These are phyloP conservation scores for Ctenochaetus hawaiiensis DNA, from an alignment of 2,797 vertebrate genomes.

Conservation along the genomic window DNA sequence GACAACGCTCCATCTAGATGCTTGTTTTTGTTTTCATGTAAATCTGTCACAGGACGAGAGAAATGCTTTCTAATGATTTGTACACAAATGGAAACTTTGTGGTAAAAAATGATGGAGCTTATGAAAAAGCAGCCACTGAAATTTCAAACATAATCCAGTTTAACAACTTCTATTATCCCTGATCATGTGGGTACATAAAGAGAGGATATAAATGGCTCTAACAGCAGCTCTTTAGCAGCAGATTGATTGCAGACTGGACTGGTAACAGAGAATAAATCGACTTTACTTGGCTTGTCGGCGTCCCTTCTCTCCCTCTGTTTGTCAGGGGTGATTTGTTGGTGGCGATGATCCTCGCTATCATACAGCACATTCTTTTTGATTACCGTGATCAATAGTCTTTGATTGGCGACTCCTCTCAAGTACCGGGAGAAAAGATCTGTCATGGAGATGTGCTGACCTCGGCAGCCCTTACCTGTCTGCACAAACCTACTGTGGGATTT, in stretches of 20 bases:
- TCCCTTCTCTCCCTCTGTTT: slow-evolving; percentile 53
- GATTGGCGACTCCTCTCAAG: slow-evolving; percentile 57
- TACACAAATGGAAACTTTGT: slow-evolving; percentile 6
- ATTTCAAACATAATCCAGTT: slow-evolving; percentile 27
- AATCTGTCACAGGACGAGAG: not conserved
- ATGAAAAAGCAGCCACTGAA: slow-evolving; percentile 16
- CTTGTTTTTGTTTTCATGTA: slow-evolving; percentile 28
- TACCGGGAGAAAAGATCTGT: slow-evolving; percentile 61
- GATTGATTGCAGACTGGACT: slow-evolving; percentile 58
- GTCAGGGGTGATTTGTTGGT: slow-evolving; percentile 71
- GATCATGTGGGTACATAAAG: slow-evolving; percentile 43
- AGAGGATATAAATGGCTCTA: slow-evolving; percentile 39
- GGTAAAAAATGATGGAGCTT: not conserved
- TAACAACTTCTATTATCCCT: slow-evolving; percentile 25
- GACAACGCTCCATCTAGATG: slow-evolving; percentile 2
- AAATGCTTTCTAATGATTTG: not conserved
- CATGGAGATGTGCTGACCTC: slow-evolving; percentile 67
- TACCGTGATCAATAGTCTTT: slow-evolving; percentile 73
- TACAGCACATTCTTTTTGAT: slow-evolving; percentile 74
- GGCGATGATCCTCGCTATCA: slow-evolving; percentile 66
- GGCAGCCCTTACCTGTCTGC: slow-evolving; percentile 54
- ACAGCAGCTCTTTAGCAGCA: slow-evolving; percentile 44
- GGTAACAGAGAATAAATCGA: slow-evolving; percentile 59
- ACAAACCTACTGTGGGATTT: slow-evolving; percentile 53
- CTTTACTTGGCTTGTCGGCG: slow-evolving; percentile 44